phyloP scores from a whole-genome alignment of 2,888 invertebrate genomes.

The Vanessa cardui region DNA sequence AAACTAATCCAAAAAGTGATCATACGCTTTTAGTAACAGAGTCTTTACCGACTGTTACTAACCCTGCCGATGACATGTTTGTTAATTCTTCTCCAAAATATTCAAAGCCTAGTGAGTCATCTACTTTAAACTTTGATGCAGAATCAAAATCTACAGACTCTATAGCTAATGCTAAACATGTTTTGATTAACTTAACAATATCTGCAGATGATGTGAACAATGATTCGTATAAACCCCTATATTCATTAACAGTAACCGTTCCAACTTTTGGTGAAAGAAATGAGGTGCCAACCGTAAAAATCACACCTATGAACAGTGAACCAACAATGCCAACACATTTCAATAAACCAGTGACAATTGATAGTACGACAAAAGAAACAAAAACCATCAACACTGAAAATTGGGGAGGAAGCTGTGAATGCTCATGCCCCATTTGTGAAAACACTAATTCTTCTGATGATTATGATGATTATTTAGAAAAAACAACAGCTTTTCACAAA shows the following conservation, averaged over 20 bases:
- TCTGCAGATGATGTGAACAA: conserved; percentile 84
- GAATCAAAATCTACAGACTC: conserved; percentile 63
- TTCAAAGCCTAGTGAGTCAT: conserved; percentile 44
- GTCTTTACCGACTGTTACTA: conserved; percentile 56
- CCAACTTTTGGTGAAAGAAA: conserved; percentile 84
- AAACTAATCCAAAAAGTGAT: conserved; percentile 54
- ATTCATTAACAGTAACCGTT: conserved; percentile 91
- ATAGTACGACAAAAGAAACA: conserved; percentile 54
- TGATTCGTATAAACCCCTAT: conserved; percentile 84
- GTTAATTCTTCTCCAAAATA: conserved; percentile 48
- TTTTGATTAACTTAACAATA: conserved; percentile 92
- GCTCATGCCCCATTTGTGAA: conserved; percentile 87
- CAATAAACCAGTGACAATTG: conserved; percentile 70
- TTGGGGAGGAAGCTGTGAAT: conserved; percentile 87
- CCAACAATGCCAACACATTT: conserved; percentile 72
- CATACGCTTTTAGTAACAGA: conserved; percentile 57
- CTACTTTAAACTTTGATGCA: conserved; percentile 55
- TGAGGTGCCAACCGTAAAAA: conserved; percentile 81
- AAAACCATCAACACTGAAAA: conserved; percentile 53
- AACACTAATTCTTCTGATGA: conserved; percentile 61
- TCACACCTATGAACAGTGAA: conserved; percentile 74
- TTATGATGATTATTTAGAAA: conserved; percentile 66
- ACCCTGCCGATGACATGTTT: conserved; percentile 51
- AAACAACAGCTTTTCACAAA: conserved; percentile 43
- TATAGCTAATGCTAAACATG: conserved; percentile 81